Evolutionary conservation across 2,797 vertebrate species (phyloP), one percentile per base, ranked within the genome.

Genomic region (Aldrovandia affinis): DNA sequence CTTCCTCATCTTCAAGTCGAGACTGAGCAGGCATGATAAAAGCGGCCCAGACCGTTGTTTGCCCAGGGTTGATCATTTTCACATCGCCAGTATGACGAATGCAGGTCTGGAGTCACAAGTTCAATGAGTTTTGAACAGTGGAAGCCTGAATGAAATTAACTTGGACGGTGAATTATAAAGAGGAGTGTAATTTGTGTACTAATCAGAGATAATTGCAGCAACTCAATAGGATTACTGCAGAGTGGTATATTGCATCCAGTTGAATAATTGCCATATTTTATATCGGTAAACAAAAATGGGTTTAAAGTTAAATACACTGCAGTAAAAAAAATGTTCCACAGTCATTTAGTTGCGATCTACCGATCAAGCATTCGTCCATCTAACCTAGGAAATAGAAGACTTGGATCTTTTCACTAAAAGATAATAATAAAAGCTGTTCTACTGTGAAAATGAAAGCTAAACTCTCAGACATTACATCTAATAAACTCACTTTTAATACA

Each of bases 21-120:
- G 59, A 68, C 54, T 25, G 22, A 82, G 61, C 42, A 44, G 61
- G 10, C 15, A 81, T 2, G 7, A 68, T 50, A 68, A 82, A 65
- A 47, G 25, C 59, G 2, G 22, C 59, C 47, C 63, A 47, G 61
- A 68, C 28, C 30, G 18, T 5, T 65, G 44, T 82, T 82, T 82
- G 44, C 61, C 30, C 36, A 82, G 59, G 81, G 59, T 39, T 68
- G 36, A 33, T 82, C 36, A 68, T 82, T 73, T 70, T 82, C 39
- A n/a, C 61, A 65, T 82, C 68, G 68, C 59, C 81, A 63, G 57
- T 42, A 42, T 81, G 22, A 65, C 42, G 57, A 61, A 81, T 33
- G 39, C 28, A 18, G 44, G 42, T 50, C 42, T 30, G 28, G 82
- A 83, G 68, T 83, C 82, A 39, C 20, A 77, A 83, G 68, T 75